Conservation (phyloP, 2,797 vertebrate genomes). For the Halcyon badia region DNA sequence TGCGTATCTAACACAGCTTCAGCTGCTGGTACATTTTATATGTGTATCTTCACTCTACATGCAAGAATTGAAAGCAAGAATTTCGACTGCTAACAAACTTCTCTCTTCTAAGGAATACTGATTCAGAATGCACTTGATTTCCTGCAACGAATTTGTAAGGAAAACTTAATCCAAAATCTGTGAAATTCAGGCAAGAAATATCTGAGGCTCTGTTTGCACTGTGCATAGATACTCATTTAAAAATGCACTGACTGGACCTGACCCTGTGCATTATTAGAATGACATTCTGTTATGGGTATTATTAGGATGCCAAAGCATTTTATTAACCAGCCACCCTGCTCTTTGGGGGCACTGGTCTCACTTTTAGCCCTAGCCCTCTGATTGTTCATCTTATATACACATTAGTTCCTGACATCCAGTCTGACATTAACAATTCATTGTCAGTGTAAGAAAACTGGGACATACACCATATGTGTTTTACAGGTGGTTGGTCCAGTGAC, state of each 20-base stretch:
- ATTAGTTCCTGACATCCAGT: background rate
- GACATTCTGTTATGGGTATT: background rate
- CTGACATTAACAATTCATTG: background rate
- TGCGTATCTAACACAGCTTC: background rate
- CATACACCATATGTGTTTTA: fast-evolving
- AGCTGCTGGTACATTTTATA: background rate
- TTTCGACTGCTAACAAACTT: background rate
- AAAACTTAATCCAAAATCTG: background rate
- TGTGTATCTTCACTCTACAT: background rate
- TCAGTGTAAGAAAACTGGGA: background rate
- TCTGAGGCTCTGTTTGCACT: background rate
- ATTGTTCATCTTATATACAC: background rate
- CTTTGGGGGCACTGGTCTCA: background rate
- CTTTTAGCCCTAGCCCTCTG: background rate
- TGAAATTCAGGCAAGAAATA: background rate
- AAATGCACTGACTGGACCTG: background rate
- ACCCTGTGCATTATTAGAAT: background rate
- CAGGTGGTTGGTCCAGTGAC: background rate
- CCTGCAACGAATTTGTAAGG: background rate
- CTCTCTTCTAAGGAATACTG: background rate
- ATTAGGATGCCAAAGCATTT: background rate
- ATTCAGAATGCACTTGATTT: background rate
- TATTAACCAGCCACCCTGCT: background rate
- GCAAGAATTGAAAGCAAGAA: fast-evolving
- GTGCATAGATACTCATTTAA: background rate